These are phyloP conservation scores for Puntigrus tetrazona DNA, from an alignment of 2,113 vertebrate species.

Conservation along the genomic window DNA sequence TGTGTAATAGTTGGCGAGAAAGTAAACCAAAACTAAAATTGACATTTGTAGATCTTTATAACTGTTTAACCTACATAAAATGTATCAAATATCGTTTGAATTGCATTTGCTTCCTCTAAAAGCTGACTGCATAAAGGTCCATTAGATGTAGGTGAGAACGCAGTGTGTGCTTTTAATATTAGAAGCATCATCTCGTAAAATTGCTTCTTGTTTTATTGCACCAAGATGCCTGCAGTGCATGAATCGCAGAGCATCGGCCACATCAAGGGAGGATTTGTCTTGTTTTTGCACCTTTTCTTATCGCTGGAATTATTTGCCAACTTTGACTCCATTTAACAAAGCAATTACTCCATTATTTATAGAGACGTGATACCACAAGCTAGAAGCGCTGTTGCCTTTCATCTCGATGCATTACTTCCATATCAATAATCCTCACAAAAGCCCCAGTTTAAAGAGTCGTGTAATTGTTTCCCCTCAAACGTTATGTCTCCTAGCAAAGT, in stretches of 20 bases:
- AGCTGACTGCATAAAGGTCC: neutral
- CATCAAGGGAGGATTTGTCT: neutral
- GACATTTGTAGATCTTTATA: neutral
- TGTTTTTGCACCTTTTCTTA: constrained; percentile 1
- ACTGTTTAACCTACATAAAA: neutral
- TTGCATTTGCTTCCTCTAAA: neutral
- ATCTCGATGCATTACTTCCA: constrained; percentile 33
- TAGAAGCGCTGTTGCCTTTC: constrained; percentile 22
- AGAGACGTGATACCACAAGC: neutral
- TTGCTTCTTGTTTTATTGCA: constrained; percentile 1
- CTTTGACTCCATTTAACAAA: constrained; percentile 9
- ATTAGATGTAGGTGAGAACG: neutral
- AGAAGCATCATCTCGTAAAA: neutral
- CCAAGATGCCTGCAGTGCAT: constrained; percentile 12
- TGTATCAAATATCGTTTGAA: neutral
- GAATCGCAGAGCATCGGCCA: neutral
- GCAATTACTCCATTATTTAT: constrained; percentile 18
- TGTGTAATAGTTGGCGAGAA: neutral
- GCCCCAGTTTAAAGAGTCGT: neutral
- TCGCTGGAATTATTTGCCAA: neutral
- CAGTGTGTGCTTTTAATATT: constrained; percentile 17
- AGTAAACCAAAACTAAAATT: neutral
- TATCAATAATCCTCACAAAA: constrained; percentile 23
- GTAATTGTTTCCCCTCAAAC: constrained; percentile 5
- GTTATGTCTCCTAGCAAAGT: constrained; percentile 43